Percentiles rank a stretch among this genome's conserved stretches.
phyloP scores from a whole-genome alignment of 2,797 vertebrate species.

The Propithecus deckenii region DNA sequence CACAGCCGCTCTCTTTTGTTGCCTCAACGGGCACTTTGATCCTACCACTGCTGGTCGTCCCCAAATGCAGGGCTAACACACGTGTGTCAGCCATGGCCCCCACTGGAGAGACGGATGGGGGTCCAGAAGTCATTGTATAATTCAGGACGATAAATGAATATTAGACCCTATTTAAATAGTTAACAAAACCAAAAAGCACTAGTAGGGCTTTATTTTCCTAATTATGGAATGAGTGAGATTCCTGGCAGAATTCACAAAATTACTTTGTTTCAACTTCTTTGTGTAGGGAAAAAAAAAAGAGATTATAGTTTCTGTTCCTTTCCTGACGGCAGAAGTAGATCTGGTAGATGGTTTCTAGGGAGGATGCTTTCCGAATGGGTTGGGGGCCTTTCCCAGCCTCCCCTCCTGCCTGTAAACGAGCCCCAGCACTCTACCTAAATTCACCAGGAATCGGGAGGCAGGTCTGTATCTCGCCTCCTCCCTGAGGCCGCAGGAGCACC shows the following conservation, averaged over 20 bases:
- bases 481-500: rapidly evolving
- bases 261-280: neutral
- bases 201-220: neutral
- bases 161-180: neutral
- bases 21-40: neutral
- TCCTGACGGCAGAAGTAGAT: neutral
- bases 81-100: rapidly evolving
- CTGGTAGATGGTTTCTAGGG: neutral
- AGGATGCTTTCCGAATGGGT: neutral
- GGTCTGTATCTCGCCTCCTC: neutral
- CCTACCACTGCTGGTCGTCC: neutral
- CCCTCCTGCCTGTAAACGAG: too few species aligned
- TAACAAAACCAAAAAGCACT: neutral
- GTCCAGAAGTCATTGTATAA: neutral
- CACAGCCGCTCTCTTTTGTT: neutral
- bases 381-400: neutral
- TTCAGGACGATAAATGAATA: neutral
- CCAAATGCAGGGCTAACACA: neutral
- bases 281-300: neutral
- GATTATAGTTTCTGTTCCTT: neutral
- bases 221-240: neutral
- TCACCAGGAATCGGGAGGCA: neutral
- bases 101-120: neutral
- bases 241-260: neutral
- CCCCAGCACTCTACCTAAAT: too few species aligned